A percentile compares a stretch with the other conserved stretches of the same genome.
Evolutionary conservation across 2,888 invertebrate genomes (phyloP).

Genomic region (Pandemis heparana): DNA sequence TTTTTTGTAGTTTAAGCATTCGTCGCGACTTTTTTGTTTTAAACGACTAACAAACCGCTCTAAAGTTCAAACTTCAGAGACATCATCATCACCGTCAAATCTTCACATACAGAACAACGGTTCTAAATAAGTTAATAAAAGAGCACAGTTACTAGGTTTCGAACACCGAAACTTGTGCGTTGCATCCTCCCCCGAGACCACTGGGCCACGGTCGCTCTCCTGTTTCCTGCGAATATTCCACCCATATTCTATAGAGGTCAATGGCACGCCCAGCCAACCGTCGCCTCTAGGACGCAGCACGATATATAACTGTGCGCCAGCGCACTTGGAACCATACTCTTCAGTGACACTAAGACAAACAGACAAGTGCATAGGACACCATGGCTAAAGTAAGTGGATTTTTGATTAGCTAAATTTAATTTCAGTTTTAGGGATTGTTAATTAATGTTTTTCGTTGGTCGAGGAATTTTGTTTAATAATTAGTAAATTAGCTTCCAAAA

Average conservation of each 20-base stretch:
- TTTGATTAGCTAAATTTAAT: constrained; percentile 13
- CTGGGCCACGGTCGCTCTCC: constrained; percentile 13
- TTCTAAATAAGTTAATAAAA: neutral
- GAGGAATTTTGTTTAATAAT: neutral
- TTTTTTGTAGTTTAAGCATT: too few species aligned
- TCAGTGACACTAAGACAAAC: constrained; percentile 37
- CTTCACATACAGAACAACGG: neutral
- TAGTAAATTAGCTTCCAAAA: neutral
- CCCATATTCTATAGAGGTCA: constrained; percentile 60
- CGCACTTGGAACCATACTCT: constrained; percentile 37
- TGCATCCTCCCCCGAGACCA: constrained; percentile 1
- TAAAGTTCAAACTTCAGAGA: neutral
- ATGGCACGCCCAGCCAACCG: constrained; percentile 70
- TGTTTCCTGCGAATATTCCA: constrained; percentile 12
- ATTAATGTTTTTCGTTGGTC: constrained; percentile 3
- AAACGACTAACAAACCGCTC: neutral
- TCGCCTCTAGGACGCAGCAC: constrained; percentile 68
- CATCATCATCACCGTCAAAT: neutral
- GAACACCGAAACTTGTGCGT: neutral
- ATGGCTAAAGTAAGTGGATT: constrained; percentile 48
- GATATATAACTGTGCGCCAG: constrained; percentile 65
- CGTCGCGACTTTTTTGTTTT: too few species aligned
- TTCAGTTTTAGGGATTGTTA: neutral
- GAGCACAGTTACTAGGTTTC: neutral
- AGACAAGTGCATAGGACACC: constrained; percentile 22